Percentiles rank a stretch among this genome's conserved stretches.
Conservation (phyloP, 2,888 invertebrate species). For the Lobophora halterata region DNA sequence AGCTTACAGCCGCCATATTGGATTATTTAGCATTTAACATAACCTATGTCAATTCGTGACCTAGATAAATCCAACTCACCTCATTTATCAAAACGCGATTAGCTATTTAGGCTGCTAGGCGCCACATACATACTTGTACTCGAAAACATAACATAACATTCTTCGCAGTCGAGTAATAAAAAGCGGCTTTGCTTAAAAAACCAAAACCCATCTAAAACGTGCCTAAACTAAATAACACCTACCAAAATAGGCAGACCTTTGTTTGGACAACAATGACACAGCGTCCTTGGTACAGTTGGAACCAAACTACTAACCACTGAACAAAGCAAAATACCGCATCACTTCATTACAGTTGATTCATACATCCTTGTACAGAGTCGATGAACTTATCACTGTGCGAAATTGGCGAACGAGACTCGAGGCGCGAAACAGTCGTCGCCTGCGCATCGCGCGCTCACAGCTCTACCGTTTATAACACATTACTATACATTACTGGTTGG, state of each 20-base stretch:
- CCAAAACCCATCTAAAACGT: constrained; percentile 1
- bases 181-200: neutral
- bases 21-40: too few relatives aligned
- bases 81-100: too few relatives aligned
- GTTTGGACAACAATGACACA: constrained; percentile 36
- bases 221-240: constrained; percentile 6
- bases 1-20: too few relatives aligned
- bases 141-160: too few relatives aligned
- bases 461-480: constrained; percentile 11
- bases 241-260: constrained; percentile 20
- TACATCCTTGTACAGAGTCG: constrained; percentile 61
- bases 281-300: constrained; percentile 35
- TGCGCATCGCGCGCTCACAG: constrained; percentile 29
- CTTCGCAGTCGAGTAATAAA: too few relatives aligned
- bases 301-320: constrained; percentile 32
- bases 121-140: too few relatives aligned
- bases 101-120: too few relatives aligned
- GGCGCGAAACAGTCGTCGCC: constrained; percentile 57
- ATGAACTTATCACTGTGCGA: constrained; percentile 76
- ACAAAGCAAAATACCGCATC: constrained; percentile 56
- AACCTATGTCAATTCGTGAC: too few relatives aligned
- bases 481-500: constrained; percentile 36
- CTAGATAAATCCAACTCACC: too few relatives aligned
- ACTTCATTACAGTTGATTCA: constrained; percentile 49
- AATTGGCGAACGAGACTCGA: constrained; percentile 70